A percentile compares a stretch with the other conserved stretches of the same genome.
These are phyloP conservation scores for Myocastor coypus DNA, from an alignment of 2,113 vertebrate species.

Conservation along the genomic window DNA sequence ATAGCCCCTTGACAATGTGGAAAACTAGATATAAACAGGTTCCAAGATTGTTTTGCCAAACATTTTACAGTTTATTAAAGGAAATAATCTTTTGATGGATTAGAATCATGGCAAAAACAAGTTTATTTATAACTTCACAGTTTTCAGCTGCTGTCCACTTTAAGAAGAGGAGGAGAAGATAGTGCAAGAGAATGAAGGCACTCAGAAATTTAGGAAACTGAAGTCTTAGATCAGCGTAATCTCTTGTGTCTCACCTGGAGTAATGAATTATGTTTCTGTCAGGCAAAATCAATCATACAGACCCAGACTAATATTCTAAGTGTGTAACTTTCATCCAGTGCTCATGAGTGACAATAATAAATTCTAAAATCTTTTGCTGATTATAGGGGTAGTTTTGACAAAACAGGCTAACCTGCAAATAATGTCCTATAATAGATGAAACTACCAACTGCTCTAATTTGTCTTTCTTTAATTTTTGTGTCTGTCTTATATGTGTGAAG, in stretches of 20 bases:
- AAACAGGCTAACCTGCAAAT: background rate
- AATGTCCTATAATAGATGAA: background rate
- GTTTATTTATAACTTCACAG: background rate
- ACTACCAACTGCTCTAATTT: background rate
- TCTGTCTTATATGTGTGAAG: background rate
- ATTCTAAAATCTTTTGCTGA: background rate
- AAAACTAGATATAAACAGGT: background rate
- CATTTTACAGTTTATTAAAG: background rate
- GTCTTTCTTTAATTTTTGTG: constrained; percentile 9
- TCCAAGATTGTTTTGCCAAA: background rate
- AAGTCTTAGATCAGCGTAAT: background rate
- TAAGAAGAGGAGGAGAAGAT: background rate
- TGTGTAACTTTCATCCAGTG: background rate
- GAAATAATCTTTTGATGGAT: background rate
- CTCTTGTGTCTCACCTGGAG: background rate
- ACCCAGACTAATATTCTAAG: background rate
- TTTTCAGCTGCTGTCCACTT: background rate
- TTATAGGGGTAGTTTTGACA: background rate
- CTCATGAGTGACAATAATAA: constrained; percentile 14
- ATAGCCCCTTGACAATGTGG: background rate
- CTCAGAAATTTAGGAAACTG: background rate
- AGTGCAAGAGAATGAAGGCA: background rate
- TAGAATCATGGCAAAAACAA: background rate
- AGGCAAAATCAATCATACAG: constrained; percentile 9
- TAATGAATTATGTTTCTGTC: constrained; percentile 6